Percentiles rank a stretch among this genome's conserved stretches.
phyloP scores from a whole-genome alignment of 2,888 invertebrate species.

The Eristalinus sepulchralis region DNA sequence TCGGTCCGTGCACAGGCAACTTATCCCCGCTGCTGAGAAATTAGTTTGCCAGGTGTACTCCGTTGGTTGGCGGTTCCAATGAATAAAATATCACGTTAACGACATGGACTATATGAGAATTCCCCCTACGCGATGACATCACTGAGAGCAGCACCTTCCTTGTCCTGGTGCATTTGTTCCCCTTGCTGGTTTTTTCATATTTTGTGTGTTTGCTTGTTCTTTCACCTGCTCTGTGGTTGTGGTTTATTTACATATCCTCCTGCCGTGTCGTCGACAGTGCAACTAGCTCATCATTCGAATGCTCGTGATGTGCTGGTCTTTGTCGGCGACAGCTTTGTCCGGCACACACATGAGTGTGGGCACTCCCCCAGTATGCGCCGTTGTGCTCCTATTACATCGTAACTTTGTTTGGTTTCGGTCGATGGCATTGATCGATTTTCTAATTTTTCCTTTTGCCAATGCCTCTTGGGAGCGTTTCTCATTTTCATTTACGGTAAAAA shows the following conservation, averaged over 20 bases:
- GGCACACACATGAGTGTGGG: neutral
- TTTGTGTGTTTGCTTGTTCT: neutral
- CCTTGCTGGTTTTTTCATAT: neutral
- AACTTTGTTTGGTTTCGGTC: conserved; percentile 54
- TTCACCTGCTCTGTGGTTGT: conserved; percentile 33
- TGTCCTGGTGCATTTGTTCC: conserved; percentile 8
- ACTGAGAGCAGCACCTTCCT: neutral
- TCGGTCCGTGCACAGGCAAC: neutral
- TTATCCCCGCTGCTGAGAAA: neutral
- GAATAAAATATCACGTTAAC: neutral
- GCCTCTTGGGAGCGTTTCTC: neutral
- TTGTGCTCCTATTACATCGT: conserved; percentile 10
- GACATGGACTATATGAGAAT: neutral
- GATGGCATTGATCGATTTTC: conserved; percentile 52
- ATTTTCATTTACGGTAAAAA: conserved; percentile 25
- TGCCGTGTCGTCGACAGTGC: neutral
- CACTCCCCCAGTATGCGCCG: neutral
- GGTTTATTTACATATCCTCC: conserved; percentile 33
- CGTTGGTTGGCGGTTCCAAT: neutral
- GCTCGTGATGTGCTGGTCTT: conserved; percentile 12
- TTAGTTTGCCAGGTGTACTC: neutral
- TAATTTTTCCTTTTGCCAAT: neutral
- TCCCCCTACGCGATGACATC: neutral
- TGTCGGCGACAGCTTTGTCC: conserved; percentile 19
- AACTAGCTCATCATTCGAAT: conserved; percentile 11